These are phyloP conservation scores for Tenodera sinensis DNA, from an alignment of 2,888 invertebrate genomes.

Conservation along the genomic window DNA sequence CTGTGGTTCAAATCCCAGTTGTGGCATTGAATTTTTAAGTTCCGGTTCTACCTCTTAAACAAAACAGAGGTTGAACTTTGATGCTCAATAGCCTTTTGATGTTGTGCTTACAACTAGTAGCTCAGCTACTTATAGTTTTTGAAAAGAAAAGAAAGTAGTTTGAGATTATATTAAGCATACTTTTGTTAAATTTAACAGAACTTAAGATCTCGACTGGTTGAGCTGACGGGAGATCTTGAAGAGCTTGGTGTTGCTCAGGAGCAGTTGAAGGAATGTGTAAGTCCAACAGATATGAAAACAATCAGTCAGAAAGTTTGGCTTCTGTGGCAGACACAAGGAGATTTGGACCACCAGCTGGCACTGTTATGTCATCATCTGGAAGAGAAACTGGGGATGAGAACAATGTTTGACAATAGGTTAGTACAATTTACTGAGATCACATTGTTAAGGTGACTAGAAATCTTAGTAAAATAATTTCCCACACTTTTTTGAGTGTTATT, in stretches of 20 bases:
- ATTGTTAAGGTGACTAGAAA: no score
- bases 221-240: slow-evolving; percentile 62
- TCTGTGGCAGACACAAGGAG: slow-evolving; percentile 74
- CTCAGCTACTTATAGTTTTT: no score
- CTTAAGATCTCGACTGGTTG: slow-evolving; percentile 56
- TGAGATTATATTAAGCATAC: no score
- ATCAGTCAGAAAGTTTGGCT: slow-evolving; percentile 76
- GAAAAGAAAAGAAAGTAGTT: no score
- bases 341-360: slow-evolving; percentile 74
- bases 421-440: background rate
- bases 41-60: no score
- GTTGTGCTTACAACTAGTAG: no score
- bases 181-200: slow-evolving; percentile 39
- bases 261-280: slow-evolving; percentile 78
- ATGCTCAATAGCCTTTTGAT: no score
- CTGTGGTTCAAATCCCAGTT: no score
- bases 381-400: slow-evolving; percentile 67
- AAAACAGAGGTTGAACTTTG: no score
- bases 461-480: no score
- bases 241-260: slow-evolving; percentile 70
- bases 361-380: slow-evolving; percentile 67
- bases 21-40: no score
- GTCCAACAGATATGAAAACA: slow-evolving; percentile 77
- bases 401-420: slow-evolving; percentile 58
- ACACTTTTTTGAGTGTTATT: no score